Conservation (phyloP, 2,797 vertebrate genomes). For the Sebastes aleutianus region DNA sequence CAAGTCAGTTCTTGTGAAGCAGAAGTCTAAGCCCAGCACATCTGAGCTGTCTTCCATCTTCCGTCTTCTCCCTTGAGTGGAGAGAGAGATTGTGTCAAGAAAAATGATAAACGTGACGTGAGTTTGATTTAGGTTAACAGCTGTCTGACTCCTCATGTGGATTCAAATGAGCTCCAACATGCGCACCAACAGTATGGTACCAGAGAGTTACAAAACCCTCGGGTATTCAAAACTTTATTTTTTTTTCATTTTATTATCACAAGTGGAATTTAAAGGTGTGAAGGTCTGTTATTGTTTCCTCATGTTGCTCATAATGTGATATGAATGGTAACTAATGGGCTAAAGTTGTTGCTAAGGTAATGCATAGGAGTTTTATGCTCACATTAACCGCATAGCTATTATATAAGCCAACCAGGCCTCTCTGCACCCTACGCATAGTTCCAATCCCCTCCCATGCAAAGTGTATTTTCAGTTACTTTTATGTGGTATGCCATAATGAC, state of each 20-base stretch:
- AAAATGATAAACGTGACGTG: not conserved
- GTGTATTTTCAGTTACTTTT: not conserved
- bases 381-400: not conserved
- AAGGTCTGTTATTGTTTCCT: not conserved
- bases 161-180: not conserved
- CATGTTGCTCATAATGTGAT: not conserved
- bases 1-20: not conserved
- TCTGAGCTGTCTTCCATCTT: not conserved
- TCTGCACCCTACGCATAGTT: not conserved
- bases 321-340: not conserved
- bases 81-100: not conserved
- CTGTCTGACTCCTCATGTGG: too few species aligned
- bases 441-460: not conserved
- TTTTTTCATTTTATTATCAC: too few species aligned
- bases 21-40: not conserved
- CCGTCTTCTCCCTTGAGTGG: too few species aligned
- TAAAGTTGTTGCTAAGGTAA: not conserved
- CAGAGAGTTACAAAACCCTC: not conserved
- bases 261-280: too few species aligned
- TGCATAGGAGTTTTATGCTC: not conserved
- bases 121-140: not conserved
- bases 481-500: not conserved
- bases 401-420: not conserved
- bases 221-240: not conserved
- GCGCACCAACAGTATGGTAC: not conserved